Base-by-base conservation (phyloP, 1,140 invertebrate genomes). In the Pogonomyrmex barbatus region DNA sequence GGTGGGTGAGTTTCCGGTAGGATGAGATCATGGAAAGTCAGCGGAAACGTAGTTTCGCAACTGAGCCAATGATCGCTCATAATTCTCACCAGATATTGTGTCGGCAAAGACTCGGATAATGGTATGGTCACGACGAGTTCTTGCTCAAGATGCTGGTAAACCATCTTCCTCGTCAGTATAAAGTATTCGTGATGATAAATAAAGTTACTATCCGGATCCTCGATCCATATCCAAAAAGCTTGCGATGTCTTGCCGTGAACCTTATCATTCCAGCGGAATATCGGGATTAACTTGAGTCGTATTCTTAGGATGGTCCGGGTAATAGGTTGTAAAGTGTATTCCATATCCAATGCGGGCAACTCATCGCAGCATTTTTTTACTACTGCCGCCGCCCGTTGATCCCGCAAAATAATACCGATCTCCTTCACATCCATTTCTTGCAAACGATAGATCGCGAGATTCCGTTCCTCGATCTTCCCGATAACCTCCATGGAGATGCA, bases 121-220 rank as follows among this genome's bases (percentile, higher is more conserved):
- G 99, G 99, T 93, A 99, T 99, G 0, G 99, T 99, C 95, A 99
- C 99, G 3, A 99, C 96, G 2, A 99, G 94, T 89, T 98, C 97
- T 93, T 99, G 98, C 1, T 96, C 95, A 92, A 99, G 97, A 10
- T 96, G 95, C 89, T 95, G 96, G 36, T 95, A 94, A 86, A 99
- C 98, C 96, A 98, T 97, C 95, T 98, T 98, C 94, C 97, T 98
- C 24, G 97, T 98, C 1, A 99, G 94, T 14, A 98, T 96, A 93
- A 99, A 98, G 91, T 98, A 97, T 93, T 99, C 99, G 71, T 98
- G 97, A 95, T 99, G 99, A 94, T 99, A 99, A 92, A 99, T 99
- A 88, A 97, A 97, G 94, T 99, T 98, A 83, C 96, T 98, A 14
- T 98, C 97, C 0, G 98, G 97, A 95, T 99, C 99, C 95, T 99